phyloP scores from a whole-genome alignment of 2,888 invertebrate species.

The Eurois occulta region DNA sequence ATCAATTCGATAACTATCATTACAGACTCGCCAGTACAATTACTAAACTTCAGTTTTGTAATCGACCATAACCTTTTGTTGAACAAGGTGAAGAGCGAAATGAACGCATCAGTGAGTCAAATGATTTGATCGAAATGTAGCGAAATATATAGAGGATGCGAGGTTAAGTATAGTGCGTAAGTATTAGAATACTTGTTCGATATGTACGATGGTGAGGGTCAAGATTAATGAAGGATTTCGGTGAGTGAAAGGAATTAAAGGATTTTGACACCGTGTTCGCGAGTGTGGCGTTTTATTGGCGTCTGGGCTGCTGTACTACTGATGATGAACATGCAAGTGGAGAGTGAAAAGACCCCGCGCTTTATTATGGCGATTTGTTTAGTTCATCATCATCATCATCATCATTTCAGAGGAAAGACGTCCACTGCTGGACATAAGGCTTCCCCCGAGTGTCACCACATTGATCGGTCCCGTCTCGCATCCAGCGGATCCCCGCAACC shows the following conservation, averaged over 20 bases:
- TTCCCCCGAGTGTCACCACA: no score
- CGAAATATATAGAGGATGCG: neutral
- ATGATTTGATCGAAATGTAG: conserved; percentile 21
- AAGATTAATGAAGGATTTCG: neutral
- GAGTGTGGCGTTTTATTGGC: neutral
- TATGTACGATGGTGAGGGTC: conserved; percentile 17
- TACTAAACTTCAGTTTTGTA: neutral
- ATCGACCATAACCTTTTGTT: conserved; percentile 38
- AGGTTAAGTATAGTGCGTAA: neutral
- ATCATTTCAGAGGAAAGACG: no score
- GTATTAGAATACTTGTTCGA: neutral
- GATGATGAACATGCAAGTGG: neutral
- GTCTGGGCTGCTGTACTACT: neutral
- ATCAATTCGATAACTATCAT: conserved; percentile 18
- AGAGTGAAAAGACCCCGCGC: neutral
- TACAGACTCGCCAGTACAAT: neutral
- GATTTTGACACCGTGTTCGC: neutral
- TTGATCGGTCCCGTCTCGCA: no score
- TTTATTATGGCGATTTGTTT: neutral
- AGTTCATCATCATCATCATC: no score
- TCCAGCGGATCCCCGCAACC: no score
- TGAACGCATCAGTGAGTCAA: conserved; percentile 19
- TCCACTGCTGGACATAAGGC: no score
- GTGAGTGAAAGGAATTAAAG: neutral
- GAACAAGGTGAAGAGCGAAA: conserved; percentile 43